Percentiles rank a stretch among this genome's conserved stretches.
Evolutionary conservation across 2,888 invertebrate species (phyloP).

Genomic region (Apantesis nais): DNA sequence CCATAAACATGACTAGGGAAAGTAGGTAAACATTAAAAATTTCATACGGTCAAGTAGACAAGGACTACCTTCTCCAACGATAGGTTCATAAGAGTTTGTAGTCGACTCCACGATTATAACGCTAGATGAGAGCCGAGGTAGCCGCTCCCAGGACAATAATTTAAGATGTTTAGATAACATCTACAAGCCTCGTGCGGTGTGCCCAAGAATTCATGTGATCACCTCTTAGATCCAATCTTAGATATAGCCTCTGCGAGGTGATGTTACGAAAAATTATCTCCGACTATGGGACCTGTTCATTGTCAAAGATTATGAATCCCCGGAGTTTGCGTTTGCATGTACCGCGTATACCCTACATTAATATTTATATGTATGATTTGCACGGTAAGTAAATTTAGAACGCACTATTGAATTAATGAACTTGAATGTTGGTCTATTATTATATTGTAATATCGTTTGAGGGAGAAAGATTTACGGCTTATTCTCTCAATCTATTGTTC

Average conservation of each 20-base stretch:
- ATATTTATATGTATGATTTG: conserved; percentile 53
- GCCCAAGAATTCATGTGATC: conserved; percentile 83
- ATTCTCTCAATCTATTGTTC: conserved; percentile 31
- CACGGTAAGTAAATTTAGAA: conserved; percentile 44
- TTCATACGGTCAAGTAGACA: conserved; percentile 24
- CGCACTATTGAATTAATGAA: conserved; percentile 36
- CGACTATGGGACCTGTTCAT: conserved; percentile 65
- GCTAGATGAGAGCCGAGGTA: conserved; percentile 73
- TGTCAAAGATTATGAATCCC: conserved; percentile 73
- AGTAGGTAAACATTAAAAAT: conserved; percentile 19
- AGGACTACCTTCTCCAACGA: conserved; percentile 64
- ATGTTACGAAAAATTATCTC: conserved; percentile 80
- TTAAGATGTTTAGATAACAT: conserved; percentile 84
- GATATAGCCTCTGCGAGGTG: conserved; percentile 75
- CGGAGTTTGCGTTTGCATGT: conserved; percentile 49
- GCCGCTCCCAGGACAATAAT: conserved; percentile 78
- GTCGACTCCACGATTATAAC: conserved; percentile 64
- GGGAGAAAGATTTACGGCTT: conserved; percentile 20
- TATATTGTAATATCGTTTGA: conserved; percentile 25
- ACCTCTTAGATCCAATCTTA: conserved; percentile 79
- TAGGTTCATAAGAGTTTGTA: conserved; percentile 53
- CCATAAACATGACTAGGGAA: not conserved
- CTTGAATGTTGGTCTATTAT: conserved; percentile 38
- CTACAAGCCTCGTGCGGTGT: conserved; percentile 79
- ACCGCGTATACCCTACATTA: conserved; percentile 53